Base-by-base conservation (phyloP, 2,888 invertebrate species). In the Amiota mariae region DNA sequence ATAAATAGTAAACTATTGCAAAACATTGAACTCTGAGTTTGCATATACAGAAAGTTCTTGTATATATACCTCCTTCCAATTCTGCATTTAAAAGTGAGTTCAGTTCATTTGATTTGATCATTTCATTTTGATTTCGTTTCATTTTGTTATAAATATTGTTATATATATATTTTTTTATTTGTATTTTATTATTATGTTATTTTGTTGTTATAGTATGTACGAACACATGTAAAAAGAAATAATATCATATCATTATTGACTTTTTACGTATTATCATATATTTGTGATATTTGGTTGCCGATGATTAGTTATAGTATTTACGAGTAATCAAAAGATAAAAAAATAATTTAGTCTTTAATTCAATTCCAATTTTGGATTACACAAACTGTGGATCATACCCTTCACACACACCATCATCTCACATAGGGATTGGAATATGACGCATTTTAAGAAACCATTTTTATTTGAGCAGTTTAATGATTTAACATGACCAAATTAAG, bases 51-150 rank as follows among this genome's bases (percentile, higher is more conserved):
- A 72, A 74, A 80, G 36, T 36, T 36, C 36, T 36, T 36, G 36
- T 36, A 83, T 84, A 87, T 87, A 87, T 89, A 89, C 89, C 89
- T 89, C 89, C 87, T 88, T 89, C 89, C 89, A 89, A 87, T 88
- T 89, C 89, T 89, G 89, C 89, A 81, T 84, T 78, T 79, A 78
- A 72, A 67, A 63, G 72, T 80, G 18, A 59, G 70, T 51, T 72
- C 59, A 64, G 66, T 59, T 79, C 75, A 73, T 75, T 75, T 73
- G 77, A 78, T 77, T 71, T 74, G 72, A 72, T 66, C 36, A 59
- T 66, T 54, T 75, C 48, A 46, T 75, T 76, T 73, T 63, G 47
- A 18, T 72, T 73, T 73, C 64, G 74, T 71, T 36, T 66, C 61
- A 68, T 75, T 75, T 64, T 75, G 75, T 80, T 73, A 70, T 46